A percentile compares a stretch with the other conserved stretches of the same genome.
phyloP scores from a whole-genome alignment of 2,888 invertebrate genomes.

The Drosophila quinaria region DNA sequence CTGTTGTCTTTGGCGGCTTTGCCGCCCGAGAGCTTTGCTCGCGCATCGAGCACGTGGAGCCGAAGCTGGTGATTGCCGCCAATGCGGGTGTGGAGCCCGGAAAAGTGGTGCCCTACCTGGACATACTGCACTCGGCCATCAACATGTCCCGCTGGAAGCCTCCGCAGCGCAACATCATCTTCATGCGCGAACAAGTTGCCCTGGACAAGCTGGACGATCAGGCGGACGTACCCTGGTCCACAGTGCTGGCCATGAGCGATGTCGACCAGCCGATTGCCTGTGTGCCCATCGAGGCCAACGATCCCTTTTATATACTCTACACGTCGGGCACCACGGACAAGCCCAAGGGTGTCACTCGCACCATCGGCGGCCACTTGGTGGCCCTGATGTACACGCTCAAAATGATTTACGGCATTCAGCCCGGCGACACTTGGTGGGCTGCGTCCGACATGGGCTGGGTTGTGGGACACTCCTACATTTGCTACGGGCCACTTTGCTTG shows the following conservation, averaged over 20 bases:
- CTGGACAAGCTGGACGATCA: conserved; percentile 87
- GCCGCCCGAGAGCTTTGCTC: conserved; percentile 94
- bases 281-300: conserved; percentile 94
- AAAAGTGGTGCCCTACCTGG: conserved; percentile 88
- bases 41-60: conserved; percentile 95
- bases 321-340: conserved; percentile 95
- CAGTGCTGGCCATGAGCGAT: conserved; percentile 87
- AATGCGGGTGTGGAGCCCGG: conserved; percentile 96
- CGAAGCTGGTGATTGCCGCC: conserved; percentile 95
- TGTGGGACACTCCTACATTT: conserved; percentile 97
- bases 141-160: conserved; percentile 90
- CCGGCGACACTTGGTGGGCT: conserved; percentile 96
- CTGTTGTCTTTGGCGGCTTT: conserved; percentile 97
- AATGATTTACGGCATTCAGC: conserved; percentile 91
- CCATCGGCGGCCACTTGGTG: conserved; percentile 95
- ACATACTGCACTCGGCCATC: conserved; percentile 88
- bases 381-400: conserved; percentile 94
- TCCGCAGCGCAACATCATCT: conserved; percentile 91
- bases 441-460: conserved; percentile 93
- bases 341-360: conserved; percentile 93
- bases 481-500: conserved; percentile 94
- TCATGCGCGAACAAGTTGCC: conserved; percentile 90
- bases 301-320: conserved; percentile 96
- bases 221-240: conserved; percentile 92
- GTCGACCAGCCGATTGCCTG: conserved; percentile 89